A percentile compares a stretch with the other conserved stretches of the same genome.
These are phyloP conservation scores for Pipa parva DNA, from an alignment of 2,113 vertebrate genomes.

Conservation along the genomic window DNA sequence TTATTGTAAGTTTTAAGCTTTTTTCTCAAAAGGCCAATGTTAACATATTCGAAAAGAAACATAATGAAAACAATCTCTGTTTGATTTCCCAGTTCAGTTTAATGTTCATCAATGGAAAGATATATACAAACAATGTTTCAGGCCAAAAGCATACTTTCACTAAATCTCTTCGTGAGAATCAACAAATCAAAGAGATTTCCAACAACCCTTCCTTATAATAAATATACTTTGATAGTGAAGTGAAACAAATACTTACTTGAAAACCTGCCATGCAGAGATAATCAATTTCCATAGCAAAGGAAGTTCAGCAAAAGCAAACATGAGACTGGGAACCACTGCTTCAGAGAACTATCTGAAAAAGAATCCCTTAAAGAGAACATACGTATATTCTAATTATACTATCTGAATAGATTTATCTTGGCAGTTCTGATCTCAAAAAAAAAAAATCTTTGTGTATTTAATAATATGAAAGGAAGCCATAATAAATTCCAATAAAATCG, in stretches of 20 bases:
- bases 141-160: constrained; percentile 22
- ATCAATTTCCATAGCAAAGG: constrained; percentile 7
- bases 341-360: too few species aligned
- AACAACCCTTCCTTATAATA: neutral
- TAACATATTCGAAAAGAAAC: neutral
- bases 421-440: too few species aligned
- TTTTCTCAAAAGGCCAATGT: neutral
- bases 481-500: too few species aligned
- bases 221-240: neutral
- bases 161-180: constrained; percentile 14
- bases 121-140: constrained; percentile 30
- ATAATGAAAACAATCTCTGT: constrained; percentile 5
- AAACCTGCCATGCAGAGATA: constrained; percentile 14
- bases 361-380: too few species aligned
- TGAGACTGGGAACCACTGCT: too few species aligned
- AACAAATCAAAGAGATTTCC: constrained; percentile 29
- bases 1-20: constrained; percentile 9
- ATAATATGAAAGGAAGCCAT: too few species aligned
- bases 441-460: too few species aligned
- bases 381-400: too few species aligned
- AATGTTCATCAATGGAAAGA: constrained; percentile 35
- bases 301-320: too few species aligned
- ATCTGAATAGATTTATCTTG: too few species aligned
- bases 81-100: constrained; percentile 21
- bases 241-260: constrained; percentile 10